Evolutionary conservation across 2,888 invertebrate genomes (phyloP).

Genomic region (Tholera decimalis): DNA sequence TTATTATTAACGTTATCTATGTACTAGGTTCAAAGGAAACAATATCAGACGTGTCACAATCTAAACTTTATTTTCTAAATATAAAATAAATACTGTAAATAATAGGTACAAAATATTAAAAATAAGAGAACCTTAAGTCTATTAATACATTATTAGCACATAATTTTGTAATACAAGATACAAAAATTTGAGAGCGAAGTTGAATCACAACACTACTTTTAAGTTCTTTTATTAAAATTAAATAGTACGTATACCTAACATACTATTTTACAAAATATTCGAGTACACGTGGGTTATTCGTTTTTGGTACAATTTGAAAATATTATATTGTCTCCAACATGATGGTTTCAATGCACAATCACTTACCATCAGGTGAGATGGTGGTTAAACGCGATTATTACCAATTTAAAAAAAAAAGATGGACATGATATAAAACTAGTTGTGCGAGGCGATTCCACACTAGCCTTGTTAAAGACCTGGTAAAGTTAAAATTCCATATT

Average conservation of each 20-base stretch:
- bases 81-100: constrained; percentile 60
- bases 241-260: too few species aligned
- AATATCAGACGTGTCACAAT: constrained; percentile 44
- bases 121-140: constrained; percentile 23
- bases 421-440: neutral
- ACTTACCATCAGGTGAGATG: too few species aligned
- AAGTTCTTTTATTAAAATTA: constrained; percentile 9
- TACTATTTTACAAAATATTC: constrained; percentile 9
- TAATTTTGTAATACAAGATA: constrained; percentile 34
- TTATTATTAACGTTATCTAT: constrained; percentile 51
- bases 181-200: constrained; percentile 44
- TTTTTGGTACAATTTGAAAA: constrained; percentile 2
- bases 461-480: neutral
- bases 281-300: neutral
- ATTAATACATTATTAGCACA: constrained; percentile 35
- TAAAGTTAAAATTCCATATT: neutral
- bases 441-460: neutral
- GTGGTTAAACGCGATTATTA: too few species aligned
- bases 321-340: neutral
- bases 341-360: too few species aligned
- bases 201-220: constrained; percentile 46
- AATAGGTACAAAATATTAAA: constrained; percentile 34
- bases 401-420: too few species aligned
- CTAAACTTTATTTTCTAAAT: constrained; percentile 59
- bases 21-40: constrained; percentile 52